Evolutionary conservation across 2,797 vertebrate genomes (phyloP), one percentile per base, ranked within the genome.

Genomic region (Syndactyla subalaris): DNA sequence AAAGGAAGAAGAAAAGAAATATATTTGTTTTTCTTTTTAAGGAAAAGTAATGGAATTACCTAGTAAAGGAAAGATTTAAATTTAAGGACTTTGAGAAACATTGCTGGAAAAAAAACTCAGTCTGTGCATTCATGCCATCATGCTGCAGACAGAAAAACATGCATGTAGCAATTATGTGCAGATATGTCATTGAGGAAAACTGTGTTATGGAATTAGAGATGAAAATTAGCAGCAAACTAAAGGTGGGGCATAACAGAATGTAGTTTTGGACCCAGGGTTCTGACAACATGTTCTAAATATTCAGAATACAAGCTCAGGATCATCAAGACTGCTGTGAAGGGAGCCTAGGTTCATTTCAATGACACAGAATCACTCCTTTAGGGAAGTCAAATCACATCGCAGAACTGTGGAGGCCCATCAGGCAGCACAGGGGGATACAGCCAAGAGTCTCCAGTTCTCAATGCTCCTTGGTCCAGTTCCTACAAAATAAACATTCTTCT

Each of bases 401-500:
- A 59, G 51, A 91, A 52, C 55, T 21, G 13, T 43, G 38, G 62
- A 93, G 57, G 30, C 27, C 36, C 32, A 62, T 75, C 57, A 75
- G 27, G 52, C 34, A 82, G 75, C 26, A 46, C 39, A 73, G 18
- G 11, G 6, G 14, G 12, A 39, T 82, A 74, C 32, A 74, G 39
- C 27, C 84, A 88, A 80, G 24, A 89, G 19, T 29, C 5, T 4
- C 57, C 52, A 70, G 48, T 73, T 94, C 82, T 82, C 80, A 66
- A 3, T 10, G 30, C 22, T 78, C 10, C 41, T 71, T 55, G 24
- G n/a, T 85, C 38, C 34, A 80, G 58, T 17, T 89, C 85, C 82
- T 77, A 87, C 59, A 94, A 95, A 89, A 93, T 51, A 94, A 89
- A 88, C 24, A 68, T 32, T 79, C 84, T 93, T n/a, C 66, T 82